A percentile compares a stretch with the other conserved stretches of the same genome.
Evolutionary conservation across 2,797 vertebrate species (phyloP).

Genomic region (Rhabdophis nuchalis): DNA sequence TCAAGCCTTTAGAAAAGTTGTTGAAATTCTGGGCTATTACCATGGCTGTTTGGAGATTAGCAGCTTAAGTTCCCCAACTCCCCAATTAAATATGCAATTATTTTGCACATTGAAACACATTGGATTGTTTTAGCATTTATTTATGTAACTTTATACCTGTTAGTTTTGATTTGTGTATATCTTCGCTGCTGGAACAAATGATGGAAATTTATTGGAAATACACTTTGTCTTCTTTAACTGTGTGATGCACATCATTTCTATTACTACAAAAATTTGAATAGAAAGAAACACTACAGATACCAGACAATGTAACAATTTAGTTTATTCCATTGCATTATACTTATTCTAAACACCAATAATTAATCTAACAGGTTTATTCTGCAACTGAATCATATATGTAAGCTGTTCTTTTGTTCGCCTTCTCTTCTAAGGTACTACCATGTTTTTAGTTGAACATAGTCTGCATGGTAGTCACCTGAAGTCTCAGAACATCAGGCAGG

Average conservation of each 20-base stretch:
- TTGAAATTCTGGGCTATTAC: not conserved
- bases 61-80: not conserved
- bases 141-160: not conserved
- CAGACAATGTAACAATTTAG: not conserved
- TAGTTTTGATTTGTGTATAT: not conserved
- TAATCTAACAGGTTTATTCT: not conserved
- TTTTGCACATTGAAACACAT: not conserved
- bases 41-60: not conserved
- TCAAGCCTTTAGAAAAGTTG: not conserved
- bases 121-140: not conserved
- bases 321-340: not conserved
- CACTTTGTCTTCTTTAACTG: not conserved
- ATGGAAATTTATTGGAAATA: not conserved
- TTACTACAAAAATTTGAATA: not conserved
- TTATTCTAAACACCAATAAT: not conserved
- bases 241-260: not conserved
- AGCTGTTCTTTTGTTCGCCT: fast-evolving
- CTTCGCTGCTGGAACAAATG: not conserved
- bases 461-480: not conserved
- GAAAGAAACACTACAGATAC: not conserved
- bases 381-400: not conserved
- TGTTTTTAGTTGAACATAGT: not conserved
- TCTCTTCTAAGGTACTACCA: not conserved
- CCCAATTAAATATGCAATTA: not conserved
- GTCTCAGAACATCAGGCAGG: not conserved